Conservation (phyloP, 2,113 vertebrate species). For the Plecturocebus donacophilus region DNA sequence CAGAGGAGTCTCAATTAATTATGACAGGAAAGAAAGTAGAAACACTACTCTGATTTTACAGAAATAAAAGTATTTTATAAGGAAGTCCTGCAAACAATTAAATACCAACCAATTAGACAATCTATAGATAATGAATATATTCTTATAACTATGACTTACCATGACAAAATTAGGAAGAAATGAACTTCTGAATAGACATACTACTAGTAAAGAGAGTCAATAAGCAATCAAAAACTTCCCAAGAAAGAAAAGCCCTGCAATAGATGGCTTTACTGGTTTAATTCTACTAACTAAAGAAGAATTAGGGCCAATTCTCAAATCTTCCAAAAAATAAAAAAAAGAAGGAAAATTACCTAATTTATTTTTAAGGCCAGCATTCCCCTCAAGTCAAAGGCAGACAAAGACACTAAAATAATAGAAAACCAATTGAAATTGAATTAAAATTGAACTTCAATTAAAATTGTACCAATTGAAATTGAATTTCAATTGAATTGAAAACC, state of each 20-base stretch:
- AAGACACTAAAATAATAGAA: neutral
- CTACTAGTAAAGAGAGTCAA: neutral
- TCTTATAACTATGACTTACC: neutral
- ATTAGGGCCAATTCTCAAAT: neutral
- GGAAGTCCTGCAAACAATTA: neutral
- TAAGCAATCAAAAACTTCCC: neutral
- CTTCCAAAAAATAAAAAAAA: neutral
- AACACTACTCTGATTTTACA: neutral
- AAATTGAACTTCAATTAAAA: no score
- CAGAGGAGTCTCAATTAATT: neutral
- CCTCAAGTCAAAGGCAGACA: neutral
- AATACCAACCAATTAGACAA: neutral
- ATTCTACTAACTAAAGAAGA: neutral
- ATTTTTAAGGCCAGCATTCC: neutral
- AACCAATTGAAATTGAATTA: no score
- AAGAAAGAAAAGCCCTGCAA: neutral
- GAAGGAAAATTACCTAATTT: neutral
- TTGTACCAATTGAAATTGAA: no score
- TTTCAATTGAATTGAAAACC: no score
- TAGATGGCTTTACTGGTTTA: neutral
- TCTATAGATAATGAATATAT: neutral
- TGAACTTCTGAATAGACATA: neutral
- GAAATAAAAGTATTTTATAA: neutral
- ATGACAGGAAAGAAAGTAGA: neutral
- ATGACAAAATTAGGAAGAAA: neutral